Evolutionary conservation across 2,113 vertebrate species (phyloP), one percentile per base, ranked within the genome.

Genomic region (Sander lucioperca): DNA sequence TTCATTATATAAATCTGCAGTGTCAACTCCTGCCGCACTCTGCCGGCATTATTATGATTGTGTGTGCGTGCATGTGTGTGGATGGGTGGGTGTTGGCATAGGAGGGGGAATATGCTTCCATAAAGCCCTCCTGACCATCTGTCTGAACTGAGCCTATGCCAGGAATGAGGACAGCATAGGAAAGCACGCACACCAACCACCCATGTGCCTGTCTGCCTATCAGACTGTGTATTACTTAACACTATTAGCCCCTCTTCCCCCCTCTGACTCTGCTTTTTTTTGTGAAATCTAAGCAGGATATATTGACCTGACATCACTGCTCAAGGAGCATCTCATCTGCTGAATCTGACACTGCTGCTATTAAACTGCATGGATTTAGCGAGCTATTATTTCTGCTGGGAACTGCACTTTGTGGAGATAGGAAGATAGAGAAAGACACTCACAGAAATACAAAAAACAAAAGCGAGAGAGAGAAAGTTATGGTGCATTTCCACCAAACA

Each of bases 91-190:
- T 16, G 10, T 43, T 45, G 54, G 48, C 3, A 6, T 9, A 9
- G 39, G 21, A 30, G 48, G 72, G 27, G 66, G 61, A 71, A 7
- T 57, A 64, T 16, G 8, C 58, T 65, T 82, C 67, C 74, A 77
- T 83, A 86, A 87, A 81, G 74, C 84, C 73, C 67, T 89, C 68
- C 79, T 89, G 79, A 90, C 92, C 94, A 95, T 94, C 93, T 94
- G 93, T 90, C 86, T 89, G 71, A 81, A 74, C 74, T 67, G 83
- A 89, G 64, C 53, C 27, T 47, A 18, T 83, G 88, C 92, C 91
- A 92, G 83, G 77, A 91, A 84, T 64, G 68, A 89, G 87, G 58
- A 67, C 82, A 74, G 71, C 39, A 61, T 45, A 80, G 79, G 70
- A 70, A 83, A 74, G 51, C 69, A 69, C 11, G 33, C 75, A 39